Base-by-base conservation (phyloP, 2,113 vertebrate species). In the Mesoclemmys tuberculata region DNA sequence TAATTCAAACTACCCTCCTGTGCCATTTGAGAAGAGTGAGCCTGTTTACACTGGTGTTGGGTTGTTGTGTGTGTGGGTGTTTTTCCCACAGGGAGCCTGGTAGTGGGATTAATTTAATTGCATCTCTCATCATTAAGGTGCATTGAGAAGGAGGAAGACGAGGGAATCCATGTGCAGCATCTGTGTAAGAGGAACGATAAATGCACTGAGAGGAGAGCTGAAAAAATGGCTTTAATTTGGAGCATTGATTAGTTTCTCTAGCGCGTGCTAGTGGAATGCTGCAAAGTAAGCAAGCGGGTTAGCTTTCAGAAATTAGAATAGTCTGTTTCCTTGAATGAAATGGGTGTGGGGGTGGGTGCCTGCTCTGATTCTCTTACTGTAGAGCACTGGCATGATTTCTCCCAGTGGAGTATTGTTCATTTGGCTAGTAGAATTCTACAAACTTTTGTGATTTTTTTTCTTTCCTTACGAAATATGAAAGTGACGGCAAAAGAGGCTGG, bases 231-330 rank as follows among this genome's bases (percentile, higher is more conserved):
- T 48, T 68, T 84, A 26, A 48, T 58, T 21, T 24, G 26, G 44
- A 3, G 24, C 22, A 54, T 74, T 10, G 35, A 5, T 85, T 31
- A 58, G 31, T 26, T 49, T 14, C 35, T 6, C 8, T 1, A 2
- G 19, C 5, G 12, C 5, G 0, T 19, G 26, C 4, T 2, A 2
- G 7, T 14, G 5, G 0, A 2, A 54, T 49, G 49, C 56, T 49
- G 49, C 38, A 71, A 41, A 86, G 48, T 11, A 29, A 82, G 56
- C 71, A 12, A 41, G 31, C 8, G 21, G 0, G 2, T 74, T 83
- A 56, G 21, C 52, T 86, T 93, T 85, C 31, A 61, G 4, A 27
- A 13, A 19, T 8, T 22, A 48, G 24, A 77, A n/a, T n/a, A 0
- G 0, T 35, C 46, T 93, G 9, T 80, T 48, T 44, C 38, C 35